phyloP scores from a whole-genome alignment of 2,888 invertebrate genomes.

The Lepidochrysops patricia region DNA sequence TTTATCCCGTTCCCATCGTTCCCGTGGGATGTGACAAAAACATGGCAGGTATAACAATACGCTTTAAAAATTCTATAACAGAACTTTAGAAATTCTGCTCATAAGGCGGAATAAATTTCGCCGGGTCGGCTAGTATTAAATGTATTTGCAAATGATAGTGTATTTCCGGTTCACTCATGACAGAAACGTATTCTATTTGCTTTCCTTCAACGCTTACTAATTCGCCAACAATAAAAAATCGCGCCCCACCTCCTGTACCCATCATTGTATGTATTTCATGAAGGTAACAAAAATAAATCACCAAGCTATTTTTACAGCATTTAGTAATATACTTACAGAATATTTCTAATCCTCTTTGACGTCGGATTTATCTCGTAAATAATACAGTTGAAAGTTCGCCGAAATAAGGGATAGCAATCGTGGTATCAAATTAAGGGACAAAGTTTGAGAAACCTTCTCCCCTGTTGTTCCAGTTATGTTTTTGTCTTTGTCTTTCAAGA shows the following conservation, averaged over 20 bases:
- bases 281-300: not conserved
- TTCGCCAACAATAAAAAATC: too few relatives aligned
- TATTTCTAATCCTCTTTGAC: not conserved
- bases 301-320: not conserved
- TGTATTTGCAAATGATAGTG: not conserved
- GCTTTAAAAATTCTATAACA: too few relatives aligned
- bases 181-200: not conserved
- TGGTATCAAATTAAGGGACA: constrained; percentile 6
- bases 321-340: not conserved
- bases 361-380: not conserved
- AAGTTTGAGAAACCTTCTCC: constrained; percentile 4
- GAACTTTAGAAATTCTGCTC: too few relatives aligned
- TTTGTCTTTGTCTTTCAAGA: not conserved
- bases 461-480: not conserved
- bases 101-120: too few relatives aligned
- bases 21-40: too few relatives aligned
- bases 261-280: not conserved
- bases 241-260: not conserved
- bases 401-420: constrained; percentile 4
- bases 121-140: too few relatives aligned
- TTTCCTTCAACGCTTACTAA: not conserved
- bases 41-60: too few relatives aligned
- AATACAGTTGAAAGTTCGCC: constrained; percentile 6
- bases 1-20: too few relatives aligned
- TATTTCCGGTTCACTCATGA: not conserved